Evolutionary conservation across 2,888 invertebrate genomes (phyloP), one percentile per base, ranked within the genome.

Genomic region (Cheilosia urbana): DNA sequence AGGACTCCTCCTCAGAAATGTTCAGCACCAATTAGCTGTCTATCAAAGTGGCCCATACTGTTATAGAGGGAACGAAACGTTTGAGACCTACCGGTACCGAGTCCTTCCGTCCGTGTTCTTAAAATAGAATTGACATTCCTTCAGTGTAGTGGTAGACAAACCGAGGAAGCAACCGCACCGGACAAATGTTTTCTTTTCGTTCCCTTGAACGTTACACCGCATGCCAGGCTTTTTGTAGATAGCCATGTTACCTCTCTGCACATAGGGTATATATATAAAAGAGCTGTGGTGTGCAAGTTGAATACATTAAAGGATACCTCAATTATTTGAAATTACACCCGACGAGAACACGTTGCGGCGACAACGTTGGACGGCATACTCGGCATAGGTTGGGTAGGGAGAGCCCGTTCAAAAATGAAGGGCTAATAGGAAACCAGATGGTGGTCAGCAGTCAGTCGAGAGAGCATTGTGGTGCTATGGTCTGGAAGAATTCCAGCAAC

Each of bases 291-390:
- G 21, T 51, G 19, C 45, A 57, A 72, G 53, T 66, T 27, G 47
- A 51, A 82, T 57, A 62, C 49, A 57, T 49, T 78, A 55, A 72
- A 79, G 72, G 68, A 68, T 78, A 68, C 79, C 73, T 68, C 73
- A 83, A 79, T 83, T 83, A 79, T 63, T 79, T 83, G 72, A 60
- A 63, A 83, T 73, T 82, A 78, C 72, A 55, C 51, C 27, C 47
- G 53, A 24, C 27, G 34, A 47, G 51, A 17, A 19, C 9, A 47
- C 19, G 9, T n/a, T 30, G n/a, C 27, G 58, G 37, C 58, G 37
- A 13, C 34, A 11, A 13, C 37, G 24, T 37, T 6, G 17, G 37
- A 5, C 9, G 37, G 34, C 27, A 4, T 17, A n/a, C 55, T 30
- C 1, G 30, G 17, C 13, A 37, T 24, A 19, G 15, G 51, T 21